Conservation (phyloP, 2,888 invertebrate species). For the Cenopis cana region DNA sequence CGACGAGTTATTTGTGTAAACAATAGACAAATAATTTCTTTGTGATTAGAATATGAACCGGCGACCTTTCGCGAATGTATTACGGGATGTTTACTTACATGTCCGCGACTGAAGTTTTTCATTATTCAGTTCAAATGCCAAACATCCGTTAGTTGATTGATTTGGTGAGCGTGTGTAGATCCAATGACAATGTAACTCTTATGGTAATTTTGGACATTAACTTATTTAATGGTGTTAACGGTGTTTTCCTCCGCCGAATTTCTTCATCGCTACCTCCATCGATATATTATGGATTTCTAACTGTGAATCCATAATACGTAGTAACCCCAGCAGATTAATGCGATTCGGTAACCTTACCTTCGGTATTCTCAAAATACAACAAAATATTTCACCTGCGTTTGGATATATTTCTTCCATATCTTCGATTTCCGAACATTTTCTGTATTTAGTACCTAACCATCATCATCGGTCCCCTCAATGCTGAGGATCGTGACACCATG, state of each 20-base stretch:
- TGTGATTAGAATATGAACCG: neutral
- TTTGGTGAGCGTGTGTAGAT: conserved; percentile 1
- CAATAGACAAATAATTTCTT: neutral
- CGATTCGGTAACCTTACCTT: conserved; percentile 1
- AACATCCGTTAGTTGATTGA: conserved; percentile 21
- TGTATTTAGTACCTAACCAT: no score
- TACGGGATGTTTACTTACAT: neutral
- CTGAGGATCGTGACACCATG: no score
- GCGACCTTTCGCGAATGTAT: neutral
- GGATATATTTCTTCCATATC: neutral
- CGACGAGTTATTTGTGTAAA: neutral
- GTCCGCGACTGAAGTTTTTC: neutral
- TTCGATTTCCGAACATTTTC: no score
- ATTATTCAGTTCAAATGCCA: neutral
- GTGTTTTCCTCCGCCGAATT: conserved; percentile 20
- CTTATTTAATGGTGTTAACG: conserved; percentile 23
- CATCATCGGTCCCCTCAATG: no score
- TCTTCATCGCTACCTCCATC: conserved; percentile 22
- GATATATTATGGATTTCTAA: neutral
- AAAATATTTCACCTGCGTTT: neutral
- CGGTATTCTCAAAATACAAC: conserved; percentile 11
- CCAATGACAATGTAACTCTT: conserved; percentile 23
- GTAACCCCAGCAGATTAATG: conserved; percentile 1
- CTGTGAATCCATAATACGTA: conserved; percentile 7
- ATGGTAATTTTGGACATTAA: conserved; percentile 26